Percentiles rank a stretch among this genome's conserved stretches.
Conservation (phyloP, 1,140 invertebrate genomes). For the Tigriopus japonicus region DNA sequence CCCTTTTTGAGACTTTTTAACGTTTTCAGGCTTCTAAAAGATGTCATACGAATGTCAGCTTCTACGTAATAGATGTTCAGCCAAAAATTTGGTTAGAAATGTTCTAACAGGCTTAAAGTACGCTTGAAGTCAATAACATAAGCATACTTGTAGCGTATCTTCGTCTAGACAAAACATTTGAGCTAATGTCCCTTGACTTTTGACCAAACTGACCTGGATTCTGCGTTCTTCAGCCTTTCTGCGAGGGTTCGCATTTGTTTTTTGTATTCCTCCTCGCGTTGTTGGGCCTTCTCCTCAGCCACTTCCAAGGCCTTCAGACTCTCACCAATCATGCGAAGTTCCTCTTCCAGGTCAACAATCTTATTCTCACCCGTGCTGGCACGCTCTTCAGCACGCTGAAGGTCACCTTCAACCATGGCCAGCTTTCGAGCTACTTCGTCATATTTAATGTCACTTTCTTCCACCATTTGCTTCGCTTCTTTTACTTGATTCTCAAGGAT, state of each 20-base stretch:
- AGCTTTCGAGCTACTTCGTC: conserved; percentile 13
- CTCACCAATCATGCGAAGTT: conserved; percentile 12
- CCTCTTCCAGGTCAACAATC: conserved; percentile 15
- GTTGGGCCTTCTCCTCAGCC: conserved; percentile 14
- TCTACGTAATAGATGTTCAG: too few species aligned
- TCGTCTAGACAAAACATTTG: too few species aligned
- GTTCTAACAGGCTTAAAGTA: too few species aligned
- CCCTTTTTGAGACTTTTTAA: too few species aligned
- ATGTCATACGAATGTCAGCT: too few species aligned
- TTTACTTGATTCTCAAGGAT: conserved; percentile 11
- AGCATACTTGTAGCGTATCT: too few species aligned
- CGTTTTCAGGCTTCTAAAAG: too few species aligned
- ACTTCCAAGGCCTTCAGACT: conserved; percentile 13
- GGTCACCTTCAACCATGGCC: conserved; percentile 15
- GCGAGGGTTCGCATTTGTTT: conserved; percentile 6
- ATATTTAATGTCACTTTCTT: conserved; percentile 14
- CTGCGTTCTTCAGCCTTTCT: conserved; percentile 12
- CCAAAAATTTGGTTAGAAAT: too few species aligned
- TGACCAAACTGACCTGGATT: conserved; percentile 10
- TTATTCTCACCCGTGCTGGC: conserved; percentile 10
- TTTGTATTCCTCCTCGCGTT: conserved; percentile 15
- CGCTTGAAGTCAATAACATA: too few species aligned
- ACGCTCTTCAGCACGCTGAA: conserved; percentile 12
- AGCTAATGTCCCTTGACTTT: too few species aligned
- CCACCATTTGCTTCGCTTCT: conserved; percentile 15